phyloP scores from a whole-genome alignment of 2,113 vertebrate genomes.

The rat (Rattus norvegicus) region GRCr8 NC_086023.1:147784501-147785000 shows the following conservation, averaged over 20 bases:
- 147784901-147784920: not conserved
- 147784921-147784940: not conserved
- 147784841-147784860: not conserved
- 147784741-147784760: not conserved
- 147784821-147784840: not conserved
- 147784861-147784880: not conserved
- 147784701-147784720: too few species aligned
- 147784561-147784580: too few species aligned
- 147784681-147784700: not conserved
- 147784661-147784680: not conserved
- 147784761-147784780: not conserved
- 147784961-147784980: too few species aligned
- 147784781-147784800: not conserved
- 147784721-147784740: not conserved
- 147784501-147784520: not conserved
- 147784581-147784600: not conserved
- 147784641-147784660: not conserved
- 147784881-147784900: not conserved
- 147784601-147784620: not conserved
- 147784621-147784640: not conserved
- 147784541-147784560: too few species aligned
- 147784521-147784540: not conserved
- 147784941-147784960: too few species aligned
- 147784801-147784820: not conserved
- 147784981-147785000: not conserved